Evolutionary conservation across 1,140 invertebrate genomes (phyloP), one percentile per base, ranked within the genome.

Genomic region (Panagrolaimus sp.): DNA sequence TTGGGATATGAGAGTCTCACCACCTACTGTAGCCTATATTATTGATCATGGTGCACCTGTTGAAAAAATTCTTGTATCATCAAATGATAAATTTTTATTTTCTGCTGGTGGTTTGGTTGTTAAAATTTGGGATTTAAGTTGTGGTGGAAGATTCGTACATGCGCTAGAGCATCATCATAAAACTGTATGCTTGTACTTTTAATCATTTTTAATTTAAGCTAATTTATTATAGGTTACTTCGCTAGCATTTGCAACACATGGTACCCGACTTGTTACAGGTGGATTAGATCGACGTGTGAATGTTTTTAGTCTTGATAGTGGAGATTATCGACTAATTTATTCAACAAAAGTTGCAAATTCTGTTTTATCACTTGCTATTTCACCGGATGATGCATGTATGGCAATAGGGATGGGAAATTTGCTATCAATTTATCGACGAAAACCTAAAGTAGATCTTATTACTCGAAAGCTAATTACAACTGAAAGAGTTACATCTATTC

Each of bases 281-380:
- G 93, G 92, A 2, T 85, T 97, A 51, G 95, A 98, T 73, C 85
- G 86, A 68, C 92, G 96, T 85, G 89, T 97, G 0, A 96, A 96
- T 86, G 89, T 97, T 73, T 96, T 94, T 84, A 91, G 67, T 57
- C 66, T 72, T 9, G 84, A 96, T 83, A 86, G 92, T 57, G 87
- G 88, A 65, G 90, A 89, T 1, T 96, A 92, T 81, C 90, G 92
- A 85, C 87, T 89, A 1, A 89, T 96, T 11, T 91, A 96, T 77
- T 91, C 91, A 13, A 86, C 96, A 25, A 90, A 91, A 80, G 95
- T 91, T 84, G 89, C 93, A 8, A 94, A 93, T 86, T 88, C 91
- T 27, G 88, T 98, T 62, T 86, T 96, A 5, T 93, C 91, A 84
- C 84, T 96, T 76, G 92, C 88, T 70, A 86, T 90, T 48, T 88